These are phyloP conservation scores for Drosophila nigricruria DNA, from an alignment of 2,888 invertebrate species.

Conservation along the genomic window DNA sequence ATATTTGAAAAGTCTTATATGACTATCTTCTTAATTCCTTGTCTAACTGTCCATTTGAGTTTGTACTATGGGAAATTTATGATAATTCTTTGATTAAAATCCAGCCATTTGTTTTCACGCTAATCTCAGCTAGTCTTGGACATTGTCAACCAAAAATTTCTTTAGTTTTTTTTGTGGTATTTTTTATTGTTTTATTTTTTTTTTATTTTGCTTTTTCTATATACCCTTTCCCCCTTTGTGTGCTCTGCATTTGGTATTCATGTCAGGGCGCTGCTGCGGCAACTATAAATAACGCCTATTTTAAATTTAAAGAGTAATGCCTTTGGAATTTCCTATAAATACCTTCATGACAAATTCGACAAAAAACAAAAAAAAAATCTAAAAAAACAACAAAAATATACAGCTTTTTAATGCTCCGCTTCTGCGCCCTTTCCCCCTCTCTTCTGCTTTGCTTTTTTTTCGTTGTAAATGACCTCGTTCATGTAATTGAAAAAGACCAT, in stretches of 20 bases:
- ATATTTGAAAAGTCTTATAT: background rate
- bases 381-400: slow-evolving; percentile 31
- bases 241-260: slow-evolving; percentile 56
- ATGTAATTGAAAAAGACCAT: slow-evolving; percentile 77
- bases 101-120: slow-evolving; percentile 17
- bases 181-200: background rate
- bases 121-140: slow-evolving; percentile 8
- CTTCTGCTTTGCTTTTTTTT: slow-evolving; percentile 53
- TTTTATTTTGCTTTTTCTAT: background rate
- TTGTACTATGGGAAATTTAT: slow-evolving; percentile 9
- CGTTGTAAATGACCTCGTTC: slow-evolving; percentile 78
- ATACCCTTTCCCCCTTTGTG: background rate
- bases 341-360: slow-evolving; percentile 70
- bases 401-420: slow-evolving; percentile 50
- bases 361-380: slow-evolving; percentile 12
- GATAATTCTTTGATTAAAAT: slow-evolving; percentile 11
- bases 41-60: slow-evolving; percentile 1
- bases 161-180: slow-evolving; percentile 12
- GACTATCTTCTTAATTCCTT: background rate
- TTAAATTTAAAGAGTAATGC: slow-evolving; percentile 65
- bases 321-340: slow-evolving; percentile 77
- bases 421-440: background rate
- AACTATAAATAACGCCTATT: slow-evolving; percentile 72
- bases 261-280: slow-evolving; percentile 47
- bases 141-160: slow-evolving; percentile 42